phyloP scores from a whole-genome alignment of 1,140 invertebrate species.

The Piezodorus guildinii region DNA sequence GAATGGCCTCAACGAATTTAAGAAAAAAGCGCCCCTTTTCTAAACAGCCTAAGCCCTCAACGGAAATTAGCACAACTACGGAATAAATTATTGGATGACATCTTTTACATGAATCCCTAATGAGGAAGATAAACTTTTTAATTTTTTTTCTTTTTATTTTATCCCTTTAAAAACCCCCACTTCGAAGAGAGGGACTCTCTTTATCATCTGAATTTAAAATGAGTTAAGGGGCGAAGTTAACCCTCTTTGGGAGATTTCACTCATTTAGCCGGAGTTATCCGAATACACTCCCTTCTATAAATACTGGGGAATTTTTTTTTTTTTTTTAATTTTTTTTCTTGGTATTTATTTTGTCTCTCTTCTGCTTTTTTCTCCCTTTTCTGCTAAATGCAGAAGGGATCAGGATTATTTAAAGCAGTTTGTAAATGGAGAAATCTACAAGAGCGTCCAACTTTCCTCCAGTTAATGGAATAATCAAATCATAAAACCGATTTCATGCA shows the following conservation, averaged over 20 bases:
- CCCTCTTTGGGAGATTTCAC: background rate
- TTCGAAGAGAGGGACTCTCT: background rate
- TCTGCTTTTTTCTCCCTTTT: too few relatives aligned
- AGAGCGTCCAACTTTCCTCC: too few relatives aligned
- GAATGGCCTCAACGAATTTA: too few relatives aligned
- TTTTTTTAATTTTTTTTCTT: background rate
- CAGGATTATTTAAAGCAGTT: too few relatives aligned
- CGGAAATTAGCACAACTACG: too few relatives aligned
- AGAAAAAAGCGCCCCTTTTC: too few relatives aligned
- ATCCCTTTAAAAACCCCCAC: background rate
- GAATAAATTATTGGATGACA: slow-evolving; percentile 15
- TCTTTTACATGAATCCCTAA: slow-evolving; percentile 15
- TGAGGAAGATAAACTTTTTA: slow-evolving; percentile 12
- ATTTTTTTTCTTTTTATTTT: slow-evolving; percentile 1
- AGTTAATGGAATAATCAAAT: too few relatives aligned
- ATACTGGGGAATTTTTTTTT: background rate
- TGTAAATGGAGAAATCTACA: too few relatives aligned
- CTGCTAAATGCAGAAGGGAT: too few relatives aligned
- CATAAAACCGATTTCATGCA: too few relatives aligned
- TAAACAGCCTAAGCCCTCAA: too few relatives aligned
- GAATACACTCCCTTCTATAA: slow-evolving; percentile 2
- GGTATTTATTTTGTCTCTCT: too few relatives aligned
- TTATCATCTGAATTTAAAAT: slow-evolving; percentile 15
- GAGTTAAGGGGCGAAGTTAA: slow-evolving; percentile 11
- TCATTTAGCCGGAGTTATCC: slow-evolving; percentile 2